Base-by-base conservation (phyloP, 2,888 invertebrate genomes). In the Hydraecia micacea region DNA sequence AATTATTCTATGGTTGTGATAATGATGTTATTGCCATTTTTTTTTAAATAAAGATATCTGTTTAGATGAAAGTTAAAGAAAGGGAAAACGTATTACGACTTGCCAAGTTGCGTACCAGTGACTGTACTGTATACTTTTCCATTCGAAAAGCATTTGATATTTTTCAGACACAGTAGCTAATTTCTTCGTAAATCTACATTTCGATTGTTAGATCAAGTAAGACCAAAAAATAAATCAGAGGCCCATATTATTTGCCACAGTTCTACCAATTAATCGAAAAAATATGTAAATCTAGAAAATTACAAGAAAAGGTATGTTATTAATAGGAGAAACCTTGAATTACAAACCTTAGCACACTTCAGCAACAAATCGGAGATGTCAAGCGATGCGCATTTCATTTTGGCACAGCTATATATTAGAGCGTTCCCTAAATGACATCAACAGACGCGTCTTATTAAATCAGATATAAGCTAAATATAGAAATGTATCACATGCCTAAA, bases 361-460 rank as follows among this genome's bases (percentile, higher is more conserved):
- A 69, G 32, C 63, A 70, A 83, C 62, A 66, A 83, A 86, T 86
- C 73, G 55, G 21, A 65, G 67, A 76, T 86, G 75, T 62, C 78
- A 70, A 68, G 52, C 49, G 75, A 76, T 77, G 83, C 87, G 85
- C 52, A 77, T 39, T 73, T 69, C 39, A 32, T 78, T 79, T 86
- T 86, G 87, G 86, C 87, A 85, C 73, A 28, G 73, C 28, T n/a
- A 3, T 65, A 58, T 79, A 58, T 65, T 66, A 42, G 46, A 75
- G 73, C 76, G 65, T 75, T 75, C 79, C 74, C 49, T 72, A 80
- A 75, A 78, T 75, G 85, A 85, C 87, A 82, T 69, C 55, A 75
- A 82, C 77, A 62, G 66, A 67, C 68, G 65, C n/a, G n/a, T 73
- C 63, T 66, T 39, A 77, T 83, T 80, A 71, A 55, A 84, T 84